phyloP scores from a whole-genome alignment of 92 coral and sea anemone species.

The Scolanthus callimorphus region DNA sequence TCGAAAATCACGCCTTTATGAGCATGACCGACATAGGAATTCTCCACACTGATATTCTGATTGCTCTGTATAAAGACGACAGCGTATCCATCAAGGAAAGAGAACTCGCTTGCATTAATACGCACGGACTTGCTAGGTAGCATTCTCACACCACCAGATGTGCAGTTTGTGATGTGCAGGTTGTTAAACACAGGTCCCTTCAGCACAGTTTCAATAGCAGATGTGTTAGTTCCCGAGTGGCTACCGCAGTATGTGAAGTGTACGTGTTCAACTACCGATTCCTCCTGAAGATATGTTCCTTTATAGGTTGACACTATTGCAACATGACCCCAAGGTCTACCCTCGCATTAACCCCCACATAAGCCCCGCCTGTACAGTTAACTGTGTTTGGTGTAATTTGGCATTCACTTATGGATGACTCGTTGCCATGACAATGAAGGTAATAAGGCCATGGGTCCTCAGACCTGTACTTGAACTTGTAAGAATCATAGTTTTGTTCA shows the following conservation, averaged over 20 bases:
- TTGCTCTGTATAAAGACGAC: conserved; percentile 15
- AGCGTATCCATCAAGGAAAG: conserved; percentile 12
- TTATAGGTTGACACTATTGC: conserved; percentile 27
- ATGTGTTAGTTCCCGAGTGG: conserved; percentile 16
- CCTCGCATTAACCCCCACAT: too few relatives aligned
- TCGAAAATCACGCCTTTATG: conserved; percentile 31
- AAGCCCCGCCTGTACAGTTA: too few relatives aligned
- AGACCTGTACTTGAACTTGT: background rate
- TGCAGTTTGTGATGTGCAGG: conserved; percentile 36
- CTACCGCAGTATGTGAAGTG: conserved; percentile 45
- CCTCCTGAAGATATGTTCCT: background rate
- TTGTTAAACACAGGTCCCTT: conserved; percentile 21
- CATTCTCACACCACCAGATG: conserved; percentile 30
- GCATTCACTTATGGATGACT: conserved; percentile 34
- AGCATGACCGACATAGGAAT: conserved; percentile 10
- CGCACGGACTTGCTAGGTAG: conserved; percentile 5
- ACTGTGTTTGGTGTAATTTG: too few relatives aligned
- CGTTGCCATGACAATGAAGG: conserved; percentile 47
- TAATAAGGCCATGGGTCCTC: conserved; percentile 24
- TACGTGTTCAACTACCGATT: conserved; percentile 38
- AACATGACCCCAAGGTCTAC: conserved; percentile 56
- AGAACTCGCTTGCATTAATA: conserved; percentile 8
- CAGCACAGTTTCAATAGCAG: conserved; percentile 40
- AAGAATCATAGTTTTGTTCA: background rate
- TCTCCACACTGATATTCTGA: conserved; percentile 8